Conservation (phyloP, 2,888 invertebrate species). For the Leptinotarsa peninsularis region DNA sequence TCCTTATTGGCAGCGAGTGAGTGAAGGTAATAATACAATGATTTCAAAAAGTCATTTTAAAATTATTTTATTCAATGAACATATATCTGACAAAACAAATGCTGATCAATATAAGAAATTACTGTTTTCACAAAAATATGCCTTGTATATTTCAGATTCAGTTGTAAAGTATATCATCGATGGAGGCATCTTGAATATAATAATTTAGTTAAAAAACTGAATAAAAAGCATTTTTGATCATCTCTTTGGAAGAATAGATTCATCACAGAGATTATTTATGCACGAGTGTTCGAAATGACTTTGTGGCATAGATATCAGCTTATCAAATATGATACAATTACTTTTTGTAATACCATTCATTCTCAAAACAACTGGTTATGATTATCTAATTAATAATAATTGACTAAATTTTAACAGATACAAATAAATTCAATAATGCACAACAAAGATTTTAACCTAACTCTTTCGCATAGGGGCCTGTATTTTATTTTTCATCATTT, state of each 20-base stretch:
- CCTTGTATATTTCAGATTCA: not conserved
- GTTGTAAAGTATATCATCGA: not conserved
- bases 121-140: not conserved
- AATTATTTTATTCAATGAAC: not conserved
- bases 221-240: too few species aligned
- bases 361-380: not conserved
- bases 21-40: not conserved
- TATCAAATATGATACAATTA: not conserved
- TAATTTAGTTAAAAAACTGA: not conserved
- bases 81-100: not conserved
- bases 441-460: not conserved
- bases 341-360: not conserved
- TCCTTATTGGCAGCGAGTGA: too few species aligned
- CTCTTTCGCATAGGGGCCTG: not conserved
- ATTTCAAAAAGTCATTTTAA: not conserved
- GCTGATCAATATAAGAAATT: not conserved
- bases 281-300: not conserved
- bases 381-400: not conserved
- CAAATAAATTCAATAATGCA: not conserved
- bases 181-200: not conserved
- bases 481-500: too few species aligned
- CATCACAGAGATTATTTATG: conserved; percentile 8
- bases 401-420: conserved; percentile 9
- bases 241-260: conserved; percentile 5
- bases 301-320: not conserved